Evolutionary conservation across 2,797 vertebrate genomes (phyloP).

Genomic region (Synaphobranchus kaupii): DNA sequence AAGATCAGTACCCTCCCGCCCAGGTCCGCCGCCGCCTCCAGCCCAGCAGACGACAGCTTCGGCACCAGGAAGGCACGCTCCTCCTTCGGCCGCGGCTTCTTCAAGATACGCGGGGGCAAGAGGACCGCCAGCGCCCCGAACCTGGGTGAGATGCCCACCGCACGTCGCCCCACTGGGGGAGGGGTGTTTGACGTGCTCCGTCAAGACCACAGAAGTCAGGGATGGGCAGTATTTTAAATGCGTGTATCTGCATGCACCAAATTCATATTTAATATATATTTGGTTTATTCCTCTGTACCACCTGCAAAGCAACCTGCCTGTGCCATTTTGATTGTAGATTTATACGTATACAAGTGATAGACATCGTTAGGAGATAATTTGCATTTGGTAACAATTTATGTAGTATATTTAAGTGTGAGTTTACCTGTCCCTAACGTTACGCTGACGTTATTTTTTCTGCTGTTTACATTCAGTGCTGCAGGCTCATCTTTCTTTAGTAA

Average conservation of each 20-base stretch:
- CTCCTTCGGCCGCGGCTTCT: conserved; percentile 95
- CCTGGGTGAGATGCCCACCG: conserved; percentile 79
- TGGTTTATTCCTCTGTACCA: background rate
- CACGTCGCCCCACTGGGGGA: background rate
- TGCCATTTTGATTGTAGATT: too few relatives aligned
- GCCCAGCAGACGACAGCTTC: conserved; percentile 79
- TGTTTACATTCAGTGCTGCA: conserved; percentile 21
- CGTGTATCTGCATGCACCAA: too few relatives aligned
- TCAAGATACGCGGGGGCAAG: conserved; percentile 91
- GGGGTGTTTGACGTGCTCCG: too few relatives aligned
- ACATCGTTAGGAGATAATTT: too few relatives aligned
- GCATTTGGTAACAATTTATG: too few relatives aligned
- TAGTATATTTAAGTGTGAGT: too few relatives aligned
- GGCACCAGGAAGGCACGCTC: conserved; percentile 89
- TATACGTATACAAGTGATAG: too few relatives aligned
- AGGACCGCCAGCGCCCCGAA: conserved; percentile 88
- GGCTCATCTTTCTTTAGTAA: background rate
- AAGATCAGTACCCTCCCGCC: conserved; percentile 78
- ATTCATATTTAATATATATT: background rate
- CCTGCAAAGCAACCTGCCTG: too few relatives aligned
- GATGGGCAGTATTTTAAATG: background rate
- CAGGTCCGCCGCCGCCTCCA: conserved; percentile 57
- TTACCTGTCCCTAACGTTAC: background rate
- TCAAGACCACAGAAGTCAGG: background rate
- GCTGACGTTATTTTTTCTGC: conserved; percentile 30